phyloP scores from a whole-genome alignment of 2,797 vertebrate species.

The Toxotes lorentzi region DNA sequence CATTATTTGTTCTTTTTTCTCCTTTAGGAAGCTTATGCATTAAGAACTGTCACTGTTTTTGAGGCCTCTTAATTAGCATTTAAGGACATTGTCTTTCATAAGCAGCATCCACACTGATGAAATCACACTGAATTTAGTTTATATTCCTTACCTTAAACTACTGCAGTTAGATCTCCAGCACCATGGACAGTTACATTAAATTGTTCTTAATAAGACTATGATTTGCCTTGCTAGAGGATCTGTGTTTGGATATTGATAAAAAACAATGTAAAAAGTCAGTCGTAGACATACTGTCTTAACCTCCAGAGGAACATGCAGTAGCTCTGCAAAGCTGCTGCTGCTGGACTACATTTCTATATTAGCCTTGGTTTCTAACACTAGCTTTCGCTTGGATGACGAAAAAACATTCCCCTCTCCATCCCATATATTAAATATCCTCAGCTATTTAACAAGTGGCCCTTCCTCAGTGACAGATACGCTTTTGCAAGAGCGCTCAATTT shows the following conservation, averaged over 20 bases:
- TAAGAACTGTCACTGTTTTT: neutral
- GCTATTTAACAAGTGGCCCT: conserved; percentile 59
- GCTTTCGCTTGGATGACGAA: conserved; percentile 20
- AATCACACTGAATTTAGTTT: neutral
- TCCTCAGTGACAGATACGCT: conserved; percentile 58
- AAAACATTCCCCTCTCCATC: conserved; percentile 26
- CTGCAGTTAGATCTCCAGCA: conserved; percentile 22
- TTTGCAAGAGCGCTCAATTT: conserved; percentile 46
- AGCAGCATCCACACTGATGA: neutral
- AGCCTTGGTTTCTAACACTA: conserved; percentile 11
- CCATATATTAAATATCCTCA: conserved; percentile 54
- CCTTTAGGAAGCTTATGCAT: neutral
- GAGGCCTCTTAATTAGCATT: neutral
- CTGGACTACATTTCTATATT: conserved; percentile 50
- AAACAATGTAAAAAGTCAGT: neutral
- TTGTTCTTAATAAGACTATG: neutral
- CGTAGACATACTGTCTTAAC: neutral
- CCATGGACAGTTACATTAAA: conserved; percentile 49
- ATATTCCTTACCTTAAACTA: neutral
- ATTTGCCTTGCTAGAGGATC: conserved; percentile 1
- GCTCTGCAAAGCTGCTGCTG: conserved; percentile 13
- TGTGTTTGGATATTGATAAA: neutral
- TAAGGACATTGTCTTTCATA: neutral
- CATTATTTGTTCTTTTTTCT: neutral
- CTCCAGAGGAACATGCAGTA: neutral